Evolutionary conservation across 2,113 vertebrate genomes (phyloP), one percentile per base, ranked within the genome.

Genomic region (Rousettus leschenaultii): DNA sequence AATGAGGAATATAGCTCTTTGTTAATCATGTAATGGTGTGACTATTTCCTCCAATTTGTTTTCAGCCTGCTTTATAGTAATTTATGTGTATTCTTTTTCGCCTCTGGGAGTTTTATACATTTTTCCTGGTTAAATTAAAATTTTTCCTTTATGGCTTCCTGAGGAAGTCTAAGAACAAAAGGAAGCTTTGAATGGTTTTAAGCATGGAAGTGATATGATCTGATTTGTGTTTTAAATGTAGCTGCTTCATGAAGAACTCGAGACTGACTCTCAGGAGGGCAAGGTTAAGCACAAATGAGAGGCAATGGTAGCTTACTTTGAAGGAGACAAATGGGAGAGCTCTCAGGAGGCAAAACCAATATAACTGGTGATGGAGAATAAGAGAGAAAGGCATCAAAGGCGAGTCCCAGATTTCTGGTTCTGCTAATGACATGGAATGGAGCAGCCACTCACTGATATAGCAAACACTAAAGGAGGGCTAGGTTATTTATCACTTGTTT

Each of bases 121-220:
- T 95, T 88, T 89, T 65, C 30, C 33, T 51, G 10, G 10, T 93
- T 91, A 66, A 88, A 48, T 84, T 86, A 40, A 70, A 57, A n/a
- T 19, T 91, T 83, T 89, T 93, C 61, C 61, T 92, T 74, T 87
- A 45, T 91, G 90, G 63, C 65, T 84, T 79, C 86, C 75, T 94
- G 48, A 84, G 51, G 78, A 95, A 89, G 51, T 86, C 59, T 38
- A 33, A 77, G 59, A 55, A 22, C 59, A 89, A 92, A 85, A 74
- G 13, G 61, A 91, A 80, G 48, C 13, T 9, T 53, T 48, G 48
- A 35, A 35, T 89, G 51, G 35, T 53, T 65, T 78, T 74, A 26
- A 84, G 40, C 59, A 12, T 21, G 71, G 59, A 91, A 63, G 53
- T 68, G 40, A 21, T 45, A 26, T 24, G 43, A 73, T 51, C 43